These are phyloP conservation scores for Barypeithes pellucidus DNA, from an alignment of 2,888 invertebrate species.

Conservation along the genomic window DNA sequence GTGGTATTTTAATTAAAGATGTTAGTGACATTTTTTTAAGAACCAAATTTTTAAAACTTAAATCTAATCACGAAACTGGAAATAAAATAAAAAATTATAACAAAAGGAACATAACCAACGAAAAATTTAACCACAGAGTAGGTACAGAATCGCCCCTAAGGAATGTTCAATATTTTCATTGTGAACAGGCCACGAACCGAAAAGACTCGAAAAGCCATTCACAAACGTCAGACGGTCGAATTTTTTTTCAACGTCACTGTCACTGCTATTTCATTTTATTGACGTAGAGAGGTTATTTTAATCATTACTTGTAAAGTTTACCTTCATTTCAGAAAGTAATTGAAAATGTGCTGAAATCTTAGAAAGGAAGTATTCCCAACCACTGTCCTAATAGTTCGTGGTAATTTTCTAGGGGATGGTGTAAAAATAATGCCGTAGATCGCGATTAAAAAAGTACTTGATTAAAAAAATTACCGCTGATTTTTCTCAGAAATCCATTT, in stretches of 20 bases:
- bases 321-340: not conserved
- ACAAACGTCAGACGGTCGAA: no score
- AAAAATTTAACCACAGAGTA: no score
- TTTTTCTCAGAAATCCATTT: not conserved
- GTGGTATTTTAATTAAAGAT: slow-evolving; percentile 69
- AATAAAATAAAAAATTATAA: not conserved
- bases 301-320: not conserved
- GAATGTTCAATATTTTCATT: no score
- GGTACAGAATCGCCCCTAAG: no score
- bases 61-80: not conserved
- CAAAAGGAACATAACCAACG: not conserved
- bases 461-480: not conserved
- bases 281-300: slow-evolving; percentile 32
- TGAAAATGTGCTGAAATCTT: slow-evolving; percentile 15
- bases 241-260: not conserved
- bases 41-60: not conserved
- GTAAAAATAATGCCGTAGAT: slow-evolving; percentile 8
- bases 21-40: slow-evolving; percentile 62
- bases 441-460: not conserved
- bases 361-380: not conserved
- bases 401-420: not conserved
- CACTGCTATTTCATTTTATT: no score
- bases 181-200: no score
- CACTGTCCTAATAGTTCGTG: not conserved
- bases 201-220: no score